These are phyloP conservation scores for Spilosoma lubricipeda DNA, from an alignment of 2,888 invertebrate species.

Conservation along the genomic window DNA sequence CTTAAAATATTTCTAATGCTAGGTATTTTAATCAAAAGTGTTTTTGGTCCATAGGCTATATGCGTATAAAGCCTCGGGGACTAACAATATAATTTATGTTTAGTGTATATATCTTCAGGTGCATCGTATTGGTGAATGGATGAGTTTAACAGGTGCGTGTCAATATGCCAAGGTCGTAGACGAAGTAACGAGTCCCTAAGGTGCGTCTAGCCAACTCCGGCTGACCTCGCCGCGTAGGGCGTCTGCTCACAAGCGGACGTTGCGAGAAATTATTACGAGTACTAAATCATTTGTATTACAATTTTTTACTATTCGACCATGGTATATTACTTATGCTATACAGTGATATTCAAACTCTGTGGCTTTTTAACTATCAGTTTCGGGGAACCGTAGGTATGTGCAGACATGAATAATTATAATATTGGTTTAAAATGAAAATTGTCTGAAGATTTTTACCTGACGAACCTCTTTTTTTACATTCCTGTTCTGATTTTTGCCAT, in stretches of 20 bases:
- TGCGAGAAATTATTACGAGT: background rate
- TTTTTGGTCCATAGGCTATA: too few relatives aligned
- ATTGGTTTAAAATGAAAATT: background rate
- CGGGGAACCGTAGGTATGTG: background rate
- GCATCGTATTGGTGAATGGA: constrained; percentile 38
- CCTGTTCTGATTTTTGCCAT: too few relatives aligned
- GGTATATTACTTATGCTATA: background rate
- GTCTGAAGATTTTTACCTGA: too few relatives aligned
- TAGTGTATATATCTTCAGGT: background rate
- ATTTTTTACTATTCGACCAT: background rate
- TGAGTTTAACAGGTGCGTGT: constrained; percentile 59
- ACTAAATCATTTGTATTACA: background rate
- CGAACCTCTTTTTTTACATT: too few relatives aligned
- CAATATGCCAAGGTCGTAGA: constrained; percentile 66
- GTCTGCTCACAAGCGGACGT: background rate
- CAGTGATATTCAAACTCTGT: background rate
- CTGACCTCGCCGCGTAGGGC: background rate
- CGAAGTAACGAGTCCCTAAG: constrained; percentile 55
- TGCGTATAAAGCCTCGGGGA: background rate
- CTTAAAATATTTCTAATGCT: too few relatives aligned
- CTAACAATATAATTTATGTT: background rate
- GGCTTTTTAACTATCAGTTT: background rate
- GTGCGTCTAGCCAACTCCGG: constrained; percentile 43
- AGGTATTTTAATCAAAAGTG: too few relatives aligned
- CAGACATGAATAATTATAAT: background rate